Percentiles rank a stretch among this genome's conserved stretches.
These are phyloP conservation scores for Chymomyza amoena DNA, from an alignment of 2,888 invertebrate species.

Conservation along the genomic window DNA sequence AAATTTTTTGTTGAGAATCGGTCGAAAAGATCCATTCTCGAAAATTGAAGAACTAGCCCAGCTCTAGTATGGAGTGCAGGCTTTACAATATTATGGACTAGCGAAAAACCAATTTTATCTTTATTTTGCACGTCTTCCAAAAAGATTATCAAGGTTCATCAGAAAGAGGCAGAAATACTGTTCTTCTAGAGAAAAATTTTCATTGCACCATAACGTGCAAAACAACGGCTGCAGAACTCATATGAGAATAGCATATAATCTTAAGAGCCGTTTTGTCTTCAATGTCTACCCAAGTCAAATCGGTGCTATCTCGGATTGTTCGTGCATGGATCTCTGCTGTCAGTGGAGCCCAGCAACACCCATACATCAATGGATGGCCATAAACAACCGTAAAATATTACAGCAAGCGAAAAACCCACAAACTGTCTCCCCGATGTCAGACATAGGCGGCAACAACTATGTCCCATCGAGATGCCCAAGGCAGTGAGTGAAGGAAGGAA, in stretches of 20 bases:
- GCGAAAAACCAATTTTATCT: no score
- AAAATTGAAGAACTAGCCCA: no score
- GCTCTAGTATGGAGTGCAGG: no score
- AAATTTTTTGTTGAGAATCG: no score
- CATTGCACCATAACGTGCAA: not conserved
- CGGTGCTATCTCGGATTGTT: not conserved
- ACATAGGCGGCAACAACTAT: not conserved
- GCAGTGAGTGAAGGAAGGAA: slow-evolving; percentile 32
- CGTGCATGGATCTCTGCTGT: not conserved
- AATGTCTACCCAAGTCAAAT: not conserved
- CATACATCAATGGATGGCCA: slow-evolving; percentile 61
- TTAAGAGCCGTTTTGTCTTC: not conserved
- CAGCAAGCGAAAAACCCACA: slow-evolving; percentile 60
- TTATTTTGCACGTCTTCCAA: no score
- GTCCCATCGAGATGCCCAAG: slow-evolving; percentile 14
- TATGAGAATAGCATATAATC: not conserved
- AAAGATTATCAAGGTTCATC: no score
- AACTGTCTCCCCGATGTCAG: slow-evolving; percentile 46
- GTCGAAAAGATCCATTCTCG: no score
- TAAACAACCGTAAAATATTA: slow-evolving; percentile 66
- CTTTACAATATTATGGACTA: no score
- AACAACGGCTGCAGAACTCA: not conserved
- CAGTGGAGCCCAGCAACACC: slow-evolving; percentile 21
- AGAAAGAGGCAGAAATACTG: not conserved
- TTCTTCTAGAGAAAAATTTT: not conserved